Conservation (phyloP, 1,140 invertebrate genomes). For the Bilobella aurantiaca region DNA sequence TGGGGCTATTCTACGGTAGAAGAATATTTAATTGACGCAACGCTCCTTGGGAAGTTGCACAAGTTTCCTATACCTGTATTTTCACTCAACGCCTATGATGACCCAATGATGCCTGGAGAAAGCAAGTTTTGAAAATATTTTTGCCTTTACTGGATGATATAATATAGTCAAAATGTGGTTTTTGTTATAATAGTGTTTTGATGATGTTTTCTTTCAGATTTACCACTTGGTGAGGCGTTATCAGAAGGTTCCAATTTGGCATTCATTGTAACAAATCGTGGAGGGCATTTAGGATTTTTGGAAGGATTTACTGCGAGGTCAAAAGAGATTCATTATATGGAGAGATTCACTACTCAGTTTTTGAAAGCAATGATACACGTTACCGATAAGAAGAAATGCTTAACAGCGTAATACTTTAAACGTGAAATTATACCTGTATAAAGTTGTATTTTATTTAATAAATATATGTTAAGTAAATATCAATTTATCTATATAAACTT, state of each 20-base stretch:
- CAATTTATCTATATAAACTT: too few relatives aligned
- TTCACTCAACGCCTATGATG: constrained; percentile 18
- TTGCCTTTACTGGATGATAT: background rate
- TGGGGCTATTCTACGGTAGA: constrained; percentile 11
- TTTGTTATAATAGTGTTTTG: background rate
- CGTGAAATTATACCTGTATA: too few relatives aligned
- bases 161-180: background rate
- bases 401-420: too few relatives aligned
- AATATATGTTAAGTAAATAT: too few relatives aligned
- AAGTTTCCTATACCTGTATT: constrained; percentile 22
- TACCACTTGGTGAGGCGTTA: constrained; percentile 20
- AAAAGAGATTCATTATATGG: constrained; percentile 25
- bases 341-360: constrained; percentile 18
- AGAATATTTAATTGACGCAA: constrained; percentile 18
- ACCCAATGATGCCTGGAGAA: constrained; percentile 23
- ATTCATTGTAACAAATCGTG: constrained; percentile 26
- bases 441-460: too few relatives aligned
- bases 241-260: constrained; percentile 21
- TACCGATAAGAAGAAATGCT: too few relatives aligned
- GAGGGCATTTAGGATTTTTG: constrained; percentile 31
- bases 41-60: constrained; percentile 1
- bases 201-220: constrained; percentile 8
- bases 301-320: constrained; percentile 19
- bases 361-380: constrained; percentile 8
- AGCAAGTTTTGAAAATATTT: background rate